Evolutionary conservation across 2,113 vertebrate genomes (phyloP).

Genomic region (Gnathonemus longibarbis): DNA sequence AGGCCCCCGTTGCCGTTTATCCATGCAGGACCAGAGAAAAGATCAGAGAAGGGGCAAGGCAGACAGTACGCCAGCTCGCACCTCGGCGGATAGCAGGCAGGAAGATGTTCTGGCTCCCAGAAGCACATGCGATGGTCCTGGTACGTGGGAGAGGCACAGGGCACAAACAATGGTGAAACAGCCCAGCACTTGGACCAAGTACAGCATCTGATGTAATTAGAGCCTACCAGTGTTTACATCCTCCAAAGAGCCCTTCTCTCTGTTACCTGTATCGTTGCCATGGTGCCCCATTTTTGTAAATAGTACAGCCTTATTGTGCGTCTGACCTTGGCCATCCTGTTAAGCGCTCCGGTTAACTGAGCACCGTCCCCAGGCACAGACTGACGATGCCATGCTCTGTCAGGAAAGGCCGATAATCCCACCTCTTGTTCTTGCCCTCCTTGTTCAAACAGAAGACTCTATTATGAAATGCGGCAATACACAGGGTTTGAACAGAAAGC

Average conservation of each 20-base stretch:
- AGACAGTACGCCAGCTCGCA: neutral
- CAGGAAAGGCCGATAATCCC: neutral
- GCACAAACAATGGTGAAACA: neutral
- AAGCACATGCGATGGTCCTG: neutral
- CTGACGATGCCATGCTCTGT: neutral
- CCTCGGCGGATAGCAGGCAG: neutral
- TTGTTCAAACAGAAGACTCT: conserved; percentile 1
- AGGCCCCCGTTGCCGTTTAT: neutral
- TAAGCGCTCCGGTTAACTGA: neutral
- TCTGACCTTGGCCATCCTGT: neutral
- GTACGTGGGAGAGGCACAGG: neutral
- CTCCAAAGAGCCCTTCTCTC: conserved; percentile 4
- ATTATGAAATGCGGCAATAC: neutral
- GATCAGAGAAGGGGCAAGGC: neutral
- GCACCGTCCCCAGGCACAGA: neutral
- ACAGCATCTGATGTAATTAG: neutral
- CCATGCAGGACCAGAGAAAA: neutral
- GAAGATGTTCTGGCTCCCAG: neutral
- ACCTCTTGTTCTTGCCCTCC: neutral
- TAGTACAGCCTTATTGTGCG: neutral
- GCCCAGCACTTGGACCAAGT: neutral
- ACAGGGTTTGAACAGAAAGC: neutral
- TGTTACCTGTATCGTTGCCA: conserved; percentile 8
- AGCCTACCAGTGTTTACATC: neutral
- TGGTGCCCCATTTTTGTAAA: neutral